Evolutionary conservation across 1,140 invertebrate genomes (phyloP).

Genomic region (Hormaphis cornu): DNA sequence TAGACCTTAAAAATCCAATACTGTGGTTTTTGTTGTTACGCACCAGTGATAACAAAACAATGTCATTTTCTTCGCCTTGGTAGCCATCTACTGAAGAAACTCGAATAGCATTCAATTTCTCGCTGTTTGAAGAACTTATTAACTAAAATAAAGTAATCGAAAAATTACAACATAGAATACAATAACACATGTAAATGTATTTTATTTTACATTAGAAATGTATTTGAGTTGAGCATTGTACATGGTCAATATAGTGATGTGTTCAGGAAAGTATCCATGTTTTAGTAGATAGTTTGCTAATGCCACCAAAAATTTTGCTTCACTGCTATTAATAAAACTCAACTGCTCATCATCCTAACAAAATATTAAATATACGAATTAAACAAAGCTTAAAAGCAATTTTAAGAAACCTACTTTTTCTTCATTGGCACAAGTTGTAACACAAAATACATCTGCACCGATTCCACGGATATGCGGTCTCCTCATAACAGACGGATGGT

Average conservation of each 20-base stretch:
- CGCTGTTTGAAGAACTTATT: not conserved
- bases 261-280: slow-evolving; percentile 49
- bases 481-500: slow-evolving; percentile 47
- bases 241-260: slow-evolving; percentile 58
- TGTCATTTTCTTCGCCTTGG: slow-evolving; percentile 77
- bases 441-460: slow-evolving; percentile 51
- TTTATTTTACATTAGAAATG: slow-evolving; percentile 32
- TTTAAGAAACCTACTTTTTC: slow-evolving; percentile 38
- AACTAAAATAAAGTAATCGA: slow-evolving; percentile 2
- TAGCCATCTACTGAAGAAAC: slow-evolving; percentile 69
- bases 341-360: slow-evolving; percentile 44
- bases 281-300: slow-evolving; percentile 52
- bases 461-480: slow-evolving; percentile 48
- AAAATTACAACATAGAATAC: not conserved
- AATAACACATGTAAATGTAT: not conserved
- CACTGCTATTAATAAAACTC: slow-evolving; percentile 51
- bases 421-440: slow-evolving; percentile 50
- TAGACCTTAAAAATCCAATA: slow-evolving; percentile 59
- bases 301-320: slow-evolving; percentile 50
- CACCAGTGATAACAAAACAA: slow-evolving; percentile 72
- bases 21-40: slow-evolving; percentile 56
- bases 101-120: slow-evolving; percentile 33
- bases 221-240: slow-evolving; percentile 50
- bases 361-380: not conserved
- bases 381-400: not conserved